These are phyloP conservation scores for Diloba caeruleocephala DNA, from an alignment of 2,888 invertebrate genomes.

Conservation along the genomic window DNA sequence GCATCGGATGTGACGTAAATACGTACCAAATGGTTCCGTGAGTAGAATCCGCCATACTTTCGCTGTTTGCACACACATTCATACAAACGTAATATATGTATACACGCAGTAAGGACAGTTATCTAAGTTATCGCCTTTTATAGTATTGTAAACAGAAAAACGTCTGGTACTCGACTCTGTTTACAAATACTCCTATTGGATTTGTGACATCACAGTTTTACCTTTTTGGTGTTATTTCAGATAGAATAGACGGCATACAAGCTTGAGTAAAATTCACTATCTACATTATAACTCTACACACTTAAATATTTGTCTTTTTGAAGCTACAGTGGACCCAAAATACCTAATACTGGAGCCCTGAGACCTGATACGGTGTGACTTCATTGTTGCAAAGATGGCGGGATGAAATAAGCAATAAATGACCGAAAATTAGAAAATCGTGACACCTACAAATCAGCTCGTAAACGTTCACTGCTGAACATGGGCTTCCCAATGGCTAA, in stretches of 20 bases:
- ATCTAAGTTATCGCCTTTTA: slow-evolving; percentile 57
- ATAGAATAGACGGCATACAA: neutral
- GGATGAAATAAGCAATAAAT: too few species aligned
- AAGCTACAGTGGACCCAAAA: too few species aligned
- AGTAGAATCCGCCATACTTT: slow-evolving; percentile 64
- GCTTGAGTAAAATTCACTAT: neutral
- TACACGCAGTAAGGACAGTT: slow-evolving; percentile 35
- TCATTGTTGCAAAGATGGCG: too few species aligned
- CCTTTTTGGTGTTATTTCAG: slow-evolving; percentile 10
- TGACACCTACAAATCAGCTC: too few species aligned
- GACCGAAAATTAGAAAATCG: too few species aligned
- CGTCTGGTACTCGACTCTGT: slow-evolving; percentile 36
- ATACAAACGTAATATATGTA: slow-evolving; percentile 17
- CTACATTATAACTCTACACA: neutral
- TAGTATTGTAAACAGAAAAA: slow-evolving; percentile 56
- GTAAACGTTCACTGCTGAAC: too few species aligned
- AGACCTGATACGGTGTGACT: too few species aligned
- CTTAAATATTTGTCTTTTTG: too few species aligned
- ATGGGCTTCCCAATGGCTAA: too few species aligned
- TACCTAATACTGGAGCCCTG: too few species aligned
- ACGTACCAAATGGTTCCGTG: slow-evolving; percentile 59
- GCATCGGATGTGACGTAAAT: slow-evolving; percentile 66
- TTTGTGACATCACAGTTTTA: slow-evolving; percentile 37
- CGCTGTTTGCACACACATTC: slow-evolving; percentile 65
- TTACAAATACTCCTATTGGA: slow-evolving; percentile 49